Conservation (phyloP, 1,140 invertebrate species). For the Riptortus pedestris region DNA sequence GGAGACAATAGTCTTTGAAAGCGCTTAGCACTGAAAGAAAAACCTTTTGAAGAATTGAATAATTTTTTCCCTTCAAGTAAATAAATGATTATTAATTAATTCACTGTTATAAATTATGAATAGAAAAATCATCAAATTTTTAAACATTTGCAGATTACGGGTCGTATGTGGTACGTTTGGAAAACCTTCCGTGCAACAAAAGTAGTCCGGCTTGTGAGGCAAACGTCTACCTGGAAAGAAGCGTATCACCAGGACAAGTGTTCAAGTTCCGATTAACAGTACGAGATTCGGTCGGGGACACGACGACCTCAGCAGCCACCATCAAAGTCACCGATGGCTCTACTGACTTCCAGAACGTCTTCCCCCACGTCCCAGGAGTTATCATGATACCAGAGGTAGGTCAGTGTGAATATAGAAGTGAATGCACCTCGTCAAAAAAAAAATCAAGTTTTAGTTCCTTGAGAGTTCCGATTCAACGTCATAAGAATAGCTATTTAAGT, state of each 20-base stretch:
- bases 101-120: no score
- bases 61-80: no score
- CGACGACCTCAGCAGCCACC: conserved; percentile 62
- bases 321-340: conserved; percentile 72
- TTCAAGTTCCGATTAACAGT: conserved; percentile 72
- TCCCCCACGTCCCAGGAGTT: conserved; percentile 69
- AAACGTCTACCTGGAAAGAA: conserved; percentile 63
- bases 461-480: no score
- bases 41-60: no score
- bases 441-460: no score
- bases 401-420: conserved; percentile 5
- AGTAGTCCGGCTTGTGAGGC: conserved; percentile 76
- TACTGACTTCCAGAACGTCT: conserved; percentile 63
- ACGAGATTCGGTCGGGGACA: conserved; percentile 63
- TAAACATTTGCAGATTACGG: conserved; percentile 36
- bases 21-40: no score
- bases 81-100: no score
- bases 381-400: conserved; percentile 68
- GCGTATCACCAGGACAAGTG: conserved; percentile 60
- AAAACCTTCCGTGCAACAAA: conserved; percentile 65
- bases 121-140: no score
- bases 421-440: conserved; percentile 10
- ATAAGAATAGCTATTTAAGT: no score
- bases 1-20: no score
- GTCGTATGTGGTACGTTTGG: conserved; percentile 52